Evolutionary conservation across 53 echinoderm and acorn worm genomes (phyloP), one percentile per base, ranked within the genome.

Genomic region (Actinopyga echinites): DNA sequence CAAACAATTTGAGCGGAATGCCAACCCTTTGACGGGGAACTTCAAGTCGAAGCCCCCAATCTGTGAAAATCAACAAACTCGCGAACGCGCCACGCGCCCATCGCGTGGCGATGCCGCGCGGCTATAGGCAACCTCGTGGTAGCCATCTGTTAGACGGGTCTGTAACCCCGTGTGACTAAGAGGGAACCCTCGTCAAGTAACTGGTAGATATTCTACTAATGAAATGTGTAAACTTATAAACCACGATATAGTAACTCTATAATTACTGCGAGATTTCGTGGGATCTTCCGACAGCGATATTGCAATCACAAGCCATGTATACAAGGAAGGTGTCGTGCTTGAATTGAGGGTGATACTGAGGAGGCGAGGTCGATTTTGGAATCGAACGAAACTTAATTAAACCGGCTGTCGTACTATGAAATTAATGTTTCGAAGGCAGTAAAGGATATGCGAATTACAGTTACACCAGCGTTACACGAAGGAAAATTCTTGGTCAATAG

Each of bases 191-290:
- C 42, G 15, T 11, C 44, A 44, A 71, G 44, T 25, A 43, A 44
- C 71, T 71, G 71, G 71, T 71, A 44, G 71, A 71, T 40, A 71
- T 40, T 40, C 24, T 42, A 71, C 23, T 71, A 71, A 71, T 71
- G 71, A 71, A 71, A 71, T 71, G 71, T 71, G 71, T 71, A 71
- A 71, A 71, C 40, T 71, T 45, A 40, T 71, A 71, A 42, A 40
- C 40, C 0, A 40, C 40, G 24, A 22, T 71, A 40, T 44, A 25
- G 40, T 71, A 71, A 71, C 71, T 71, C 28, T 40, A 42, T 71
- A 71, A 71, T 40, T 19, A 49, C 49, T 0, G 49, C 17, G 49
- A 49, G 49, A 49, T 49, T 49, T 49, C 49, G 49, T 49, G 49
- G 49, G 13, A 49, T 49, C 49, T 49, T 49, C 49, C 49, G 49